Percentiles rank a stretch among this genome's conserved stretches.
Conservation (phyloP, 2,113 vertebrate genomes). For the Dasyprocta punctata region DNA sequence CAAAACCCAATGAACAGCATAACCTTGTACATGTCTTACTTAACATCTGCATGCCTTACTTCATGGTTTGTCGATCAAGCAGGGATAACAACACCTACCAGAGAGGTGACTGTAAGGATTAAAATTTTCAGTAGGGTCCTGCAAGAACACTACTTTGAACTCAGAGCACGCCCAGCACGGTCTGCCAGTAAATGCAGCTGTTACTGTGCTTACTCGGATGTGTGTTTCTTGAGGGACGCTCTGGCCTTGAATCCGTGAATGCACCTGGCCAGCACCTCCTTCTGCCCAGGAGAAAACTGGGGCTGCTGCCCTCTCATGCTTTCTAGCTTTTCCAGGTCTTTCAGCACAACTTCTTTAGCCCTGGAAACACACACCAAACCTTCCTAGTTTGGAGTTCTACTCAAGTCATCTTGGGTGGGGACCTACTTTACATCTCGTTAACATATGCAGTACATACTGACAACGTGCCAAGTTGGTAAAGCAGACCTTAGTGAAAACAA, state of each 20-base stretch:
- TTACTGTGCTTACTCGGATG: slow-evolving; percentile 83
- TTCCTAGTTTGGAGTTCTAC: not conserved
- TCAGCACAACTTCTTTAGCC: slow-evolving; percentile 88
- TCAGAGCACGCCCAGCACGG: not conserved
- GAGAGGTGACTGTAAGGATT: not conserved
- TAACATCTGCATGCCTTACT: accelerated
- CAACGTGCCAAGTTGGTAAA: not conserved
- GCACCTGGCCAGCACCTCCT: slow-evolving; percentile 90
- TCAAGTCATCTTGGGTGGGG: not conserved
- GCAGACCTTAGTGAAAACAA: no score
- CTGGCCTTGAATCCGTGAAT: slow-evolving; percentile 89
- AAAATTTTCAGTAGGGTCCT: not conserved
- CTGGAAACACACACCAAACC: slow-evolving; percentile 77
- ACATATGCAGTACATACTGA: accelerated
- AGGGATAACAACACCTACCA: not conserved
- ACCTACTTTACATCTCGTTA: accelerated
- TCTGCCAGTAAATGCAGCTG: accelerated
- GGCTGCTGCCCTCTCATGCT: slow-evolving; percentile 89
- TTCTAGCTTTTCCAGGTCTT: slow-evolving; percentile 90
- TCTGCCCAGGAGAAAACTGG: slow-evolving; percentile 89
- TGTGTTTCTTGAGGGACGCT: slow-evolving; percentile 86
- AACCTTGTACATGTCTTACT: accelerated
- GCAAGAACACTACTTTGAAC: not conserved
- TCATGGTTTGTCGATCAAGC: not conserved
- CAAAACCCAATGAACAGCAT: not conserved